phyloP scores from a whole-genome alignment of 2,113 vertebrate species.

The Otus sunia region DNA sequence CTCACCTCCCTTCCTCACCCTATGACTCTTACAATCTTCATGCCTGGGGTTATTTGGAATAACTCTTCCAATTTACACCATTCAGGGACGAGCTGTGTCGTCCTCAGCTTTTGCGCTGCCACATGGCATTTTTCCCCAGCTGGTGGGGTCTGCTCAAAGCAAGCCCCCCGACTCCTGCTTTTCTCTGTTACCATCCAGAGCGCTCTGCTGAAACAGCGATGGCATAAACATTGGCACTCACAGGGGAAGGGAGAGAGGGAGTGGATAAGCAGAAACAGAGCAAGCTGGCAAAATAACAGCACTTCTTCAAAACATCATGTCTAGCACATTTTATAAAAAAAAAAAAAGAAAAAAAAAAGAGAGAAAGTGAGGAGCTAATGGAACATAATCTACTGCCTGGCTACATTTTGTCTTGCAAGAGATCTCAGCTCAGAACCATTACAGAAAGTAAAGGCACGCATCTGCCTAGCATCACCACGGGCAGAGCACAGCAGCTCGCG shows the following conservation, averaged over 20 bases:
- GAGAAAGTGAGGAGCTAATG: background rate
- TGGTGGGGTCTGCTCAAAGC: background rate
- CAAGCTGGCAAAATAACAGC: background rate
- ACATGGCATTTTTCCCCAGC: background rate
- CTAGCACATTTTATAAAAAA: background rate
- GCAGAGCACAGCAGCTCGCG: fast-evolving
- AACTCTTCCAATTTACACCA: background rate
- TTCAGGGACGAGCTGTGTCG: fast-evolving
- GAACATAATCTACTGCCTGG: background rate
- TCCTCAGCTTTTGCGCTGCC: background rate
- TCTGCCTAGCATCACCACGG: fast-evolving
- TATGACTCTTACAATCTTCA: background rate
- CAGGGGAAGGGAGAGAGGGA: background rate
- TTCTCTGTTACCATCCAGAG: background rate
- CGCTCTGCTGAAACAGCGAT: background rate
- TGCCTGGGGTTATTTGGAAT: too few species aligned
- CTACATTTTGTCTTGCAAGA: background rate
- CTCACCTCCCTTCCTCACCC: fast-evolving
- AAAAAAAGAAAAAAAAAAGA: too few species aligned
- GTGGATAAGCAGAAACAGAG: background rate
- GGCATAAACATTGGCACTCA: background rate
- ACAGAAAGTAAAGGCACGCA: background rate
- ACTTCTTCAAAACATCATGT: background rate
- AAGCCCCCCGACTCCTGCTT: fast-evolving
- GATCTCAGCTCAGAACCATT: background rate